Base-by-base conservation (phyloP, 2,888 invertebrate species). In the Myopa testacea region DNA sequence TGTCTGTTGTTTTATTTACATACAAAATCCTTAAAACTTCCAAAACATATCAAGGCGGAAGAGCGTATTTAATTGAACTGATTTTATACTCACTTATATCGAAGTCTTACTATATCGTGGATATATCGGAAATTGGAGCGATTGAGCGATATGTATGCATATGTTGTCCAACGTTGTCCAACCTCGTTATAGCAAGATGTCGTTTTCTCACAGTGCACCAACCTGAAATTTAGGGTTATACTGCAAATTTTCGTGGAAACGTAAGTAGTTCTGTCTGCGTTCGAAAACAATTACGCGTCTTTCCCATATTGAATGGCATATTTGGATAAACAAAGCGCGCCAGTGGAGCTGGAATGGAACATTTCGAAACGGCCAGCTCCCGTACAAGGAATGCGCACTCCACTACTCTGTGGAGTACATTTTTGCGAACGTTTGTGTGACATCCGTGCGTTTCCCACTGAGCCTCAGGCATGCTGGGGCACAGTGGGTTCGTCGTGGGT, bases 211-310 rank as follows among this genome's bases (percentile, higher is more conserved):
- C 71, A 45, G 76, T 76, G 76, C 60, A 26, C 62, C 19, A 45
- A 10, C 34, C 8, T 65, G n/a, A 34, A 63, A n/a, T 45, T 65
- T 62, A 7, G 7, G 19, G 19, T 14, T 45, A 45, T 45, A 34
- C 5, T 62, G 12, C 34, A 40, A 16, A 52, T 40, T 68, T 65
- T 69, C 73, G 69, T 73, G 62, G 34, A 58, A 77, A 52, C 52
- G 50, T 40, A 73, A 73, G 73, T 60, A 73, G 58, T 26, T 73
- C 55, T 60, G 60, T 60, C 72, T 45, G 71, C 26, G 58, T 73
- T 68, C 50, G 73, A 69, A 73, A 73, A 77, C 77, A 77, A 73
- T 77, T 77, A 77, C 50, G 68, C 60, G 60, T 50, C 71, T 58
- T 68, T 73, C 50, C 58, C 40, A 72, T 67, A 14, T 67, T 60